Evolutionary conservation across 2,888 invertebrate species (phyloP).

Genomic region (Junonia oenone): DNA sequence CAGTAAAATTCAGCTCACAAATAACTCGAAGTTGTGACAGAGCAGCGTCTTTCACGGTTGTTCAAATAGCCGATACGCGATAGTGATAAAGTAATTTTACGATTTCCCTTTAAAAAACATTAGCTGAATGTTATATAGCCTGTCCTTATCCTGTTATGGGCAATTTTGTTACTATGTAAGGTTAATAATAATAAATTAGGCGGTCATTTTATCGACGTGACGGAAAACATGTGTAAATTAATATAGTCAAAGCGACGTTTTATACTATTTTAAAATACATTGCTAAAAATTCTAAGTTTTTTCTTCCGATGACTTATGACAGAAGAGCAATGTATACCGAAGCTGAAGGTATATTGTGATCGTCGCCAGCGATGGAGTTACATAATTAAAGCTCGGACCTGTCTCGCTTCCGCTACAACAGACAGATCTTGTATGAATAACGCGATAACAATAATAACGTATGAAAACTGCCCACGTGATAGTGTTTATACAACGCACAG

Average conservation of each 20-base stretch:
- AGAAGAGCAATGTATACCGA: neutral
- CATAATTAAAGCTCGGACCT: slow-evolving; percentile 20
- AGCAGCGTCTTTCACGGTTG: neutral
- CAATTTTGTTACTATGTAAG: too few species aligned
- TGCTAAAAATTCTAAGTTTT: neutral
- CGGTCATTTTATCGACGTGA: too few species aligned
- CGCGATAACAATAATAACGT: slow-evolving; percentile 26
- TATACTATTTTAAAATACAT: neutral
- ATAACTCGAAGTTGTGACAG: neutral
- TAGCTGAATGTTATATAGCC: neutral
- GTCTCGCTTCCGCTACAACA: slow-evolving; percentile 24
- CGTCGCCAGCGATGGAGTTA: slow-evolving; percentile 8
- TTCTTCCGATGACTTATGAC: neutral
- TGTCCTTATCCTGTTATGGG: too few species aligned
- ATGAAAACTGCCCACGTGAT: slow-evolving; percentile 23
- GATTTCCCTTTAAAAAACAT: neutral
- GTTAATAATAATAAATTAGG: too few species aligned
- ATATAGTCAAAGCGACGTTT: too few species aligned
- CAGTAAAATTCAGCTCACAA: neutral
- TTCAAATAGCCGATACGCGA: neutral
- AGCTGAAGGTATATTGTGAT: neutral
- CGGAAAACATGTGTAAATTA: too few species aligned
- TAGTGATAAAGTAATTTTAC: neutral
- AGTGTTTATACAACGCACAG: slow-evolving; percentile 20
- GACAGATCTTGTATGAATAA: slow-evolving; percentile 25